phyloP scores from a whole-genome alignment of 2,888 invertebrate species.

The Acanthococcus lagerstroemiae region DNA sequence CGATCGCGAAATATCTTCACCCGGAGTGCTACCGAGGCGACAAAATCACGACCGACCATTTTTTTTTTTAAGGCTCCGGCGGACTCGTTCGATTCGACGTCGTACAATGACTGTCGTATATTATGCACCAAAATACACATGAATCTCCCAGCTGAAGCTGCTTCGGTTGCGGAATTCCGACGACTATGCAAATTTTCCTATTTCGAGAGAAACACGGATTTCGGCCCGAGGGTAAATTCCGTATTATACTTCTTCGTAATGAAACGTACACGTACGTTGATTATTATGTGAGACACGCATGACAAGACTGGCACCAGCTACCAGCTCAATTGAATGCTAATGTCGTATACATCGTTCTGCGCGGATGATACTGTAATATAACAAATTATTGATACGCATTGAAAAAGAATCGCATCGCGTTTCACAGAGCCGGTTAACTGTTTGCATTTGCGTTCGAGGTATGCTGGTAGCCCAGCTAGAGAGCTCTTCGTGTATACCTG shows the following conservation, averaged over 20 bases:
- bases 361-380: background rate
- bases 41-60: too few species aligned
- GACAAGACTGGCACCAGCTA: constrained; percentile 29
- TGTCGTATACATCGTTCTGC: background rate
- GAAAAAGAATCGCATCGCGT: background rate
- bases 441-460: background rate
- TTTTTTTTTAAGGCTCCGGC: too few species aligned
- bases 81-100: too few species aligned
- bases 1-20: too few species aligned
- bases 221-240: constrained; percentile 4
- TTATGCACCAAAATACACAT: background rate
- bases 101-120: too few species aligned
- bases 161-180: too few species aligned
- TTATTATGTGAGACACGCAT: constrained; percentile 31
- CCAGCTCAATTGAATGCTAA: constrained; percentile 31
- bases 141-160: background rate
- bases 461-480: too few species aligned
- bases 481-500: too few species aligned
- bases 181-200: constrained; percentile 23
- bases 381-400: background rate
- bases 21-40: too few species aligned
- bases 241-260: constrained; percentile 5
- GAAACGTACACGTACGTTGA: constrained; percentile 13
- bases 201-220: constrained; percentile 14
- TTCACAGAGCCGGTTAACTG: background rate